A percentile compares a stretch with the other conserved stretches of the same genome.
Conservation (phyloP, 2,113 vertebrate genomes). For the Trachemys scripta region DNA sequence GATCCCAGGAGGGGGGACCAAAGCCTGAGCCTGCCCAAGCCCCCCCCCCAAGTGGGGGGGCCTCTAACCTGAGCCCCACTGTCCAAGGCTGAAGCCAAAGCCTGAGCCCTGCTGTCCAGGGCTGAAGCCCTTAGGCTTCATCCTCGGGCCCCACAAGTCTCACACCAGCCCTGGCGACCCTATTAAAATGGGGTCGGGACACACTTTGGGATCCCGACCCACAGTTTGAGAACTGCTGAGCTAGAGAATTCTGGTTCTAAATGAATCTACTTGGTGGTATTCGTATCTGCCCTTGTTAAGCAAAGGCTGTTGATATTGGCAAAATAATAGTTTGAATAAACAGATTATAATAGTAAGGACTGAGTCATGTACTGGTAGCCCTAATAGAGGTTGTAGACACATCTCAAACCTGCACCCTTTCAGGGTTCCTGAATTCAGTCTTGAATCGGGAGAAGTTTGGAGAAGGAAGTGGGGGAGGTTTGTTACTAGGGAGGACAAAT, state of each 20-base stretch:
- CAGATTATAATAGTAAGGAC: neutral
- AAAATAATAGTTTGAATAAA: neutral
- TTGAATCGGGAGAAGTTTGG: neutral
- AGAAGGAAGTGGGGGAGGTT: neutral
- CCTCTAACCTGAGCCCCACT: too few relatives aligned
- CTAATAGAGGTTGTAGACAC: neutral
- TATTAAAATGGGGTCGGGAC: too few relatives aligned
- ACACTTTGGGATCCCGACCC: too few relatives aligned
- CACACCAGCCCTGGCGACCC: too few relatives aligned
- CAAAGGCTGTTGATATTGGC: neutral
- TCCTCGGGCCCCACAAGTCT: too few relatives aligned
- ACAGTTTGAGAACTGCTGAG: neutral
- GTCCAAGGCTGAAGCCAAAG: too few relatives aligned
- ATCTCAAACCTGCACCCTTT: rapidly evolving
- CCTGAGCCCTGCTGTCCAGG: too few relatives aligned
- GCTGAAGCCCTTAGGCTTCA: too few relatives aligned
- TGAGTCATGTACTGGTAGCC: neutral
- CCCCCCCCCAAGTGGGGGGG: too few relatives aligned
- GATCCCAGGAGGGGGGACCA: too few relatives aligned
- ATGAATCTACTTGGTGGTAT: neutral
- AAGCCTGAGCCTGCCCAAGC: too few relatives aligned
- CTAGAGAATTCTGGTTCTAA: neutral
- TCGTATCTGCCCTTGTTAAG: neutral
- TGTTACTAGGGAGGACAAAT: neutral
- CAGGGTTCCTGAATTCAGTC: rapidly evolving